Base-by-base conservation (phyloP, 2,888 invertebrate species). In the Cerastoderma edule region DNA sequence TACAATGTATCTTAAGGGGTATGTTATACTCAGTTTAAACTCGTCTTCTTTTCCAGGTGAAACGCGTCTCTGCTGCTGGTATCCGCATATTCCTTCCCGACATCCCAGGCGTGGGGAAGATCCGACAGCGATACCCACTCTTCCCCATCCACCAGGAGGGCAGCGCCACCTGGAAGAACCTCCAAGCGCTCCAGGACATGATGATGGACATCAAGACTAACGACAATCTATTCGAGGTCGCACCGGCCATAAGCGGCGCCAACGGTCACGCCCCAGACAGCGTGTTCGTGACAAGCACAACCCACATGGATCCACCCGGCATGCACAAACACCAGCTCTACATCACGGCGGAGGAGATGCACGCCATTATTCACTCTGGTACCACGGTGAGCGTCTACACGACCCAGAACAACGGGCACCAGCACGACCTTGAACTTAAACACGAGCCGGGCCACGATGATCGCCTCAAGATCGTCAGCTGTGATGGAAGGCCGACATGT, bases 101-200 rank as follows among this genome's bases (percentile, higher is more conserved):
- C 16, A 88, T 90, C 35, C 81, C 83, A 1, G 85, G 83, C 2
- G 82, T 89, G 10, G 89, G 90, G 1, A 75, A 75, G 8, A 35
- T 89, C 8, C 79, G 90, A 13, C 77, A 80, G 5, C 80, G 89
- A 60, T 90, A 85, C 64, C 89, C 89, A 1, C 81, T 90, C 22
- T 72, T 87, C 19, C 79, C 90, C 0, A 67, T 87, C 0, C 87
- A 88, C 65, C 81, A 72, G 13, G 90, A 89, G 48, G 88, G 89
- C 24, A 83, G 78, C 53, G 73, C 73, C 22, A 70, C 81, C 19
- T 88, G 85, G 83, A 89, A 89, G 63, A 88, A 89, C 63, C 35
- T 90, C 44, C 75, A 83, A 27, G 84, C 83, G 4, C 64, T 84
- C 13, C 80, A 84, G 57, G 83, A 83, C 27, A 72, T 84, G 10